Percentiles rank a stretch among this genome's conserved stretches.
phyloP scores from a whole-genome alignment of 2,888 invertebrate species.

The Athripsodes cinereus region DNA sequence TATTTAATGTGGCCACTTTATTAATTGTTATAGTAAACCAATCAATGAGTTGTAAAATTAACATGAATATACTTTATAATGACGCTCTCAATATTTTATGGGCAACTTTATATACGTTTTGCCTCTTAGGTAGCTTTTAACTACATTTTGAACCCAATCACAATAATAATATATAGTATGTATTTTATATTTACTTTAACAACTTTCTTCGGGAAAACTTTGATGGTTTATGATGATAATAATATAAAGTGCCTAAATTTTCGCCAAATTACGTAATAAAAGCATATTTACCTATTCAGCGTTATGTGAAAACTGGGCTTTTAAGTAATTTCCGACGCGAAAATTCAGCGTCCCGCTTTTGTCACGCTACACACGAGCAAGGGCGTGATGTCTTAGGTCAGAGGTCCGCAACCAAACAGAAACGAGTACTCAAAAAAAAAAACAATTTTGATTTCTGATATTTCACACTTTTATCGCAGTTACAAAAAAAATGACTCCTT shows the following conservation, averaged over 20 bases:
- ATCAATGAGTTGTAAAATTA: neutral
- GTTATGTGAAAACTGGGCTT: conserved; percentile 1
- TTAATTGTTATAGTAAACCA: neutral
- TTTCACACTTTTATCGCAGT: too few relatives aligned
- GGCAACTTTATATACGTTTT: too few relatives aligned
- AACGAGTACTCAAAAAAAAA: too few relatives aligned
- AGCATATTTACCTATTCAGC: neutral
- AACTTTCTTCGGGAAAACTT: neutral
- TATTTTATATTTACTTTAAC: too few relatives aligned
- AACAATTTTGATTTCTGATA: too few relatives aligned
- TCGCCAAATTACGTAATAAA: conserved; percentile 2
- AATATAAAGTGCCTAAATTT: neutral
- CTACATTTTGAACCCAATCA: too few relatives aligned
- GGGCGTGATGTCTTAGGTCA: neutral
- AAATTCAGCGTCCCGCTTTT: neutral
- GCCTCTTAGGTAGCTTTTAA: too few relatives aligned
- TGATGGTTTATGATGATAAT: neutral
- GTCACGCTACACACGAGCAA: neutral
- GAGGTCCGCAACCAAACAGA: neutral
- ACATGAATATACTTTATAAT: neutral
- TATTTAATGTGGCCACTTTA: neutral
- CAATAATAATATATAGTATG: too few relatives aligned
- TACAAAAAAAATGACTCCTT: too few relatives aligned
- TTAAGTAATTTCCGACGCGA: neutral
- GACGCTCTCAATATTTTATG: too few relatives aligned